A percentile compares a stretch with the other conserved stretches of the same genome.
phyloP scores from a whole-genome alignment of 2,888 invertebrate species.

The Synanthedon formicaeformis region DNA sequence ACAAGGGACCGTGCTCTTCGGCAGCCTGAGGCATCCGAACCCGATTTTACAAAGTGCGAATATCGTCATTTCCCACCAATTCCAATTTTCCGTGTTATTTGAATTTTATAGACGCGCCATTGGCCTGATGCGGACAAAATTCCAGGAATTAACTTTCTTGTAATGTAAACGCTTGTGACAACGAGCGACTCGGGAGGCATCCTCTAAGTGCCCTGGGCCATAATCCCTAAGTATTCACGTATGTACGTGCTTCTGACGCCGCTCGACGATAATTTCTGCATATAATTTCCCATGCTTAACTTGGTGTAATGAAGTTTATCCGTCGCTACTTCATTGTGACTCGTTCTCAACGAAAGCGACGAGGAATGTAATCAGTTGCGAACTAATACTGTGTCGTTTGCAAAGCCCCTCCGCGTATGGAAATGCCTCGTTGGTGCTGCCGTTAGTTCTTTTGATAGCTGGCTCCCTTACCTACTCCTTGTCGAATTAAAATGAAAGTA shows the following conservation, averaged over 20 bases:
- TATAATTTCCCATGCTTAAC: slow-evolving; percentile 68
- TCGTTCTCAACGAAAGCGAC: slow-evolving; percentile 53
- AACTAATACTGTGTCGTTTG: slow-evolving; percentile 63
- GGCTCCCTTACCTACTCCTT: slow-evolving; percentile 37
- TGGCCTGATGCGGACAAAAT: slow-evolving; percentile 20
- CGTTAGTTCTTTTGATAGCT: slow-evolving; percentile 68
- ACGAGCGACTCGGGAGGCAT: slow-evolving; percentile 30
- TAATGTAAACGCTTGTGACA: slow-evolving; percentile 28
- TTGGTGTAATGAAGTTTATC: slow-evolving; percentile 68
- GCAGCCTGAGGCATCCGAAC: slow-evolving; percentile 25
- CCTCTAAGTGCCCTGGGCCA: slow-evolving; percentile 43
- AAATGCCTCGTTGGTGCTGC: slow-evolving; percentile 60
- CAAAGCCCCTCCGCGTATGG: slow-evolving; percentile 59
- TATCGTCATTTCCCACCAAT: slow-evolving; percentile 18
- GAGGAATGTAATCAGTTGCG: slow-evolving; percentile 68
- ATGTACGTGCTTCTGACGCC: slow-evolving; percentile 42
- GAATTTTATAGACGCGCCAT: slow-evolving; percentile 10
- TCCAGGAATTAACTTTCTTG: slow-evolving; percentile 31
- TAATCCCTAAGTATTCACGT: slow-evolving; percentile 30
- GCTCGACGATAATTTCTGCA: slow-evolving; percentile 64
- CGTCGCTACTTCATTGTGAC: slow-evolving; percentile 64
- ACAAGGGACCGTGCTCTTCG: slow-evolving; percentile 32
- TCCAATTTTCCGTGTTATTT: slow-evolving; percentile 8
- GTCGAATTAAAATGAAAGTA: slow-evolving; percentile 63
- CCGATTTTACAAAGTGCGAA: slow-evolving; percentile 34